These are phyloP conservation scores for Habrosyne pyritoides DNA, from an alignment of 2,888 invertebrate genomes.

Conservation along the genomic window DNA sequence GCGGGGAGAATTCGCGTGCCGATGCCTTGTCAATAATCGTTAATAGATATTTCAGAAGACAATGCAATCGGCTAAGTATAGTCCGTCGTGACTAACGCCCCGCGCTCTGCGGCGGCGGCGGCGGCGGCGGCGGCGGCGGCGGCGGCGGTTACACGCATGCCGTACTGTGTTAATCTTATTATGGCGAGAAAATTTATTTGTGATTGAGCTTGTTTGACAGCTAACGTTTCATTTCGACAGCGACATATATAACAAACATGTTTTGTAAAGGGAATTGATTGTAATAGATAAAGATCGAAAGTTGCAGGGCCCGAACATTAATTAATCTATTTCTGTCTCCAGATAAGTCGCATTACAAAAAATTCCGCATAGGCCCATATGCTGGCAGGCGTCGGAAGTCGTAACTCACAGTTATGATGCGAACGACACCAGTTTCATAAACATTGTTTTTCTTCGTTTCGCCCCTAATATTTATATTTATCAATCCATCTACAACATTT, in stretches of 20 bases:
- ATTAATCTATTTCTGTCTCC: conserved; percentile 55
- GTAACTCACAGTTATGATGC: conserved; percentile 83
- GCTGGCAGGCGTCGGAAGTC: conserved; percentile 80
- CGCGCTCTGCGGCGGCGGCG: conserved; percentile 53
- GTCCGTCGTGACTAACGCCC: conserved; percentile 75
- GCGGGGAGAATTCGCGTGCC: conserved; percentile 78
- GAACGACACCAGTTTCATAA: conserved; percentile 83
- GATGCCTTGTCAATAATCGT: conserved; percentile 83
- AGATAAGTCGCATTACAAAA: conserved; percentile 59
- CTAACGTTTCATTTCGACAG: conserved; percentile 60
- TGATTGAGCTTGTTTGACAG: conserved; percentile 71
- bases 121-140: conserved; percentile 32
- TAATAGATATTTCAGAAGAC: conserved; percentile 84
- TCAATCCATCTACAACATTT: conserved; percentile 83
- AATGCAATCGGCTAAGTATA: conserved; percentile 82
- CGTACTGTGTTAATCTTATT: conserved; percentile 78
- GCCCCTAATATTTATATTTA: conserved; percentile 84
- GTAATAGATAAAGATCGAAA: background rate
- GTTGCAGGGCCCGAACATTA: conserved; percentile 19
- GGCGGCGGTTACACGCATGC: conserved; percentile 58
- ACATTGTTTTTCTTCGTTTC: conserved; percentile 83
- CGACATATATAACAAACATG: conserved; percentile 28
- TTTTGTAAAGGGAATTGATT: conserved; percentile 11
- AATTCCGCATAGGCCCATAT: conserved; percentile 76
- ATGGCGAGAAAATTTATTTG: conserved; percentile 77